phyloP scores from a whole-genome alignment of 2,113 vertebrate species.

The Hystrix brachyura region DNA sequence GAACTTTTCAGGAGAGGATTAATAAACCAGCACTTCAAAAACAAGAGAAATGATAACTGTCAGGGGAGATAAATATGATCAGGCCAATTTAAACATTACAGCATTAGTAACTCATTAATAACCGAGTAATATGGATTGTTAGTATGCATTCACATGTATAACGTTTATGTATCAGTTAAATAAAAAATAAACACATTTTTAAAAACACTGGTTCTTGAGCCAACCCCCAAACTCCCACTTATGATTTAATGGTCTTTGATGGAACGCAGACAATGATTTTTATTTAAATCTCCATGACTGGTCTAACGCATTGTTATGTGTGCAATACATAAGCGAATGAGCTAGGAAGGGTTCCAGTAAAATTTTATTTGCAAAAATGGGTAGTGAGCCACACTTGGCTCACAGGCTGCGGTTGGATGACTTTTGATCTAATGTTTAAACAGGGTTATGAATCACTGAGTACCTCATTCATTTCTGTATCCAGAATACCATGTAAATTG shows the following conservation, averaged over 20 bases:
- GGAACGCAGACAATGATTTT: neutral
- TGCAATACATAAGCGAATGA: neutral
- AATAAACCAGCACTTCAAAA: neutral
- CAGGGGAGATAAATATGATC: neutral
- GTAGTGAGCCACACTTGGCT: neutral
- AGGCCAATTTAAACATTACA: neutral
- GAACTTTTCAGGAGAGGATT: neutral
- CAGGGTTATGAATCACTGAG: neutral
- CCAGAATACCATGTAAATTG: neutral
- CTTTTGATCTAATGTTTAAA: neutral
- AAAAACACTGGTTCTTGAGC: neutral
- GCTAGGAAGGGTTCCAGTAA: neutral
- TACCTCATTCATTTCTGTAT: neutral
- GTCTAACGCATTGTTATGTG: neutral
- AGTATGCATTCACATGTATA: neutral
- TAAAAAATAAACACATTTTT: neutral
- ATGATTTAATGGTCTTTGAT: neutral
- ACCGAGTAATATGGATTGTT: too few relatives aligned
- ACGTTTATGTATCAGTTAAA: neutral
- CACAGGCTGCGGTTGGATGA: neutral
- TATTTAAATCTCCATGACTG: neutral
- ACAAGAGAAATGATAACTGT: neutral
- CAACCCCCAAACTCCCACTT: constrained; percentile 21
- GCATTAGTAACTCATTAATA: neutral
- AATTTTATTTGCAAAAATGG: constrained; percentile 36